These are phyloP conservation scores for cat (Felis catus) DNA, from an alignment of 2,113 vertebrate genomes.

Conservation along the genomic window DNA sequence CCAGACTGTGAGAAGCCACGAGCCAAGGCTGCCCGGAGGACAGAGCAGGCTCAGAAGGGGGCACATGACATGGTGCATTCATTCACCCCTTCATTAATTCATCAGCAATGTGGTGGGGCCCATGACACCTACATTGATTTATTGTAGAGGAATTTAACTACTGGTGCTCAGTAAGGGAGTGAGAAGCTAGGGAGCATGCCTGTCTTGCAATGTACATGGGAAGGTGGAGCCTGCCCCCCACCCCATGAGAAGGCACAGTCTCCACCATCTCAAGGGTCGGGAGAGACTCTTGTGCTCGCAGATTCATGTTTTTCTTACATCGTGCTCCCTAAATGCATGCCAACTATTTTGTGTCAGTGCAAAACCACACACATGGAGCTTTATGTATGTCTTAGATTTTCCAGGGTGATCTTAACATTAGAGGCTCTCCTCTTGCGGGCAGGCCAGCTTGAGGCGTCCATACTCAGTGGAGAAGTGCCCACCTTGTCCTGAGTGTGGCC, in stretches of 20 bases:
- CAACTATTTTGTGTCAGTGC: no score
- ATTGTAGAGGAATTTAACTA: background rate
- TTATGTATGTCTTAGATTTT: rapidly evolving
- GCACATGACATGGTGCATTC: background rate
- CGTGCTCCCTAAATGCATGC: rapidly evolving
- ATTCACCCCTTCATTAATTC: background rate
- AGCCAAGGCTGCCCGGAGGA: background rate
- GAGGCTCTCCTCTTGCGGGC: no score
- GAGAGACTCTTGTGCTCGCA: background rate
- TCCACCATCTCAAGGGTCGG: no score
- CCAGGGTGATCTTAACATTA: rapidly evolving
- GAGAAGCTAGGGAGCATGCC: background rate
- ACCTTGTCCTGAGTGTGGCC: rapidly evolving
- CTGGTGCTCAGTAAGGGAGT: background rate
- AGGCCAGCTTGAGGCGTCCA: rapidly evolving
- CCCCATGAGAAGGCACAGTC: background rate
- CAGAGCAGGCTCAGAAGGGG: background rate
- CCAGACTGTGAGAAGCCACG: background rate
- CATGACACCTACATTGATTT: rapidly evolving
- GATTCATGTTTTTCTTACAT: no score
- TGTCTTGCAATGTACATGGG: no score
- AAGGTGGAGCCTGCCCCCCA: background rate
- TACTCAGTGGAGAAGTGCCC: background rate
- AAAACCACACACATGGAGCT: background rate
- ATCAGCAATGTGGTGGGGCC: background rate